These are phyloP conservation scores for Ursus arctos DNA, from an alignment of 2,113 vertebrate species.

Conservation along the genomic window DNA sequence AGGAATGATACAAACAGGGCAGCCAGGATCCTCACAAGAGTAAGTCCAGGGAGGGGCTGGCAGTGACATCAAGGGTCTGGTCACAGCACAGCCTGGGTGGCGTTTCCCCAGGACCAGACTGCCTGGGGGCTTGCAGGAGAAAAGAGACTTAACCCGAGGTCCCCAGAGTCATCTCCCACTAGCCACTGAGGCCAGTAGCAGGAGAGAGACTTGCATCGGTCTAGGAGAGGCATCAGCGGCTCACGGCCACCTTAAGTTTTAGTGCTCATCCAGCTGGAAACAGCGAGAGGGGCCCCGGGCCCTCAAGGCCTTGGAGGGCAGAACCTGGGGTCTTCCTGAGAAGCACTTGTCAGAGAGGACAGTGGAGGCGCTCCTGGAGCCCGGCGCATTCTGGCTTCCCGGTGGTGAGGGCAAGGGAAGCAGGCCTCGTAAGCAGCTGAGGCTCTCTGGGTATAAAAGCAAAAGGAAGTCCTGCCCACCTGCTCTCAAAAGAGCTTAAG, in stretches of 20 bases:
- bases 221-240: not conserved
- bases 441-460: not conserved
- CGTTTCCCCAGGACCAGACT: not conserved
- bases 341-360: not conserved
- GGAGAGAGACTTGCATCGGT: not conserved
- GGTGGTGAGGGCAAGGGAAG: not conserved
- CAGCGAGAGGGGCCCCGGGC: not conserved
- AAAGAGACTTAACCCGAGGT: not conserved
- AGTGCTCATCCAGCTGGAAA: not conserved
- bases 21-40: constrained; percentile 99
- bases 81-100: not conserved
- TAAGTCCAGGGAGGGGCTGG: constrained; percentile 88
- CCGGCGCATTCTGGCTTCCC: not conserved
- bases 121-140: not conserved
- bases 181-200: not conserved
- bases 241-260: not conserved
- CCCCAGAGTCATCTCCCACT: not conserved
- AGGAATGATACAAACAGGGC: constrained; percentile 97
- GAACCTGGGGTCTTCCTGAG: not conserved
- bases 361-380: not conserved
- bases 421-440: not conserved
- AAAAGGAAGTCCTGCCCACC: not conserved
- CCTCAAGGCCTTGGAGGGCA: not conserved
- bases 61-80: not conserved
- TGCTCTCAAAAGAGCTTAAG: not conserved